Evolutionary conservation across 1,140 invertebrate species (phyloP), one percentile per base, ranked within the genome.

Genomic region (Saccostrea glomerata): DNA sequence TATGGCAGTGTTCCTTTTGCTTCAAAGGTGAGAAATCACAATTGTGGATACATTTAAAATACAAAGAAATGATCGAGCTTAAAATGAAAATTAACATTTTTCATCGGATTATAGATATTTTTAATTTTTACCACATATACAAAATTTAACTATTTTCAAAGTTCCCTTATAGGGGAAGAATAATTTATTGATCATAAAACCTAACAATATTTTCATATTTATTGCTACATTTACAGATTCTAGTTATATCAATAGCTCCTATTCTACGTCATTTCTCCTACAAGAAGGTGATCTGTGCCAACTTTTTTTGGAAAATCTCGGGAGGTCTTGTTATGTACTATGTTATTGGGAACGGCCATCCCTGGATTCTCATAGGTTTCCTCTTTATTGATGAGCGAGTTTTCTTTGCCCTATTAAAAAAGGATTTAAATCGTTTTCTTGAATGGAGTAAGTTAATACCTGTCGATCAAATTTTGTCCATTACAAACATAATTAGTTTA

Each of bases 341-440:
- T 60, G 3, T 92, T 2, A 91, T 91, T 56, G 93, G 92, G 82
- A 84, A 82, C n/a, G 77, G 82, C 36, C 86, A 93, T 83, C 89
- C 92, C 11, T 91, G 91, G 89, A 82, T 90, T 36, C 66, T 94
- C 7, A 91, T 94, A 83, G 13, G 91, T 23, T 94, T 92, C 86
- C 86, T 94, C 55, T 60, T 94, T 13, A 20, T 94, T 12, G 93
- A 94, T 58, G 93, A 90, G 94, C 94, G 11, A 15, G 82, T n/a
- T 23, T 23, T 30, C 11, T 63, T 56, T 13, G 40, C 58, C 82
- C 83, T 36, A 63, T 73, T 60, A 13, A 9, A 20, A 20, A 83
- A 66, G 55, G 11, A 17, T 11, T 17, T 36, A 9, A 84, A 36
- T 55, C 30, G 30, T 36, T 36, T 36, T 36, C 30, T 0, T 36